phyloP scores from a whole-genome alignment of 2,888 invertebrate genomes.

The Rhagonycha lutea region DNA sequence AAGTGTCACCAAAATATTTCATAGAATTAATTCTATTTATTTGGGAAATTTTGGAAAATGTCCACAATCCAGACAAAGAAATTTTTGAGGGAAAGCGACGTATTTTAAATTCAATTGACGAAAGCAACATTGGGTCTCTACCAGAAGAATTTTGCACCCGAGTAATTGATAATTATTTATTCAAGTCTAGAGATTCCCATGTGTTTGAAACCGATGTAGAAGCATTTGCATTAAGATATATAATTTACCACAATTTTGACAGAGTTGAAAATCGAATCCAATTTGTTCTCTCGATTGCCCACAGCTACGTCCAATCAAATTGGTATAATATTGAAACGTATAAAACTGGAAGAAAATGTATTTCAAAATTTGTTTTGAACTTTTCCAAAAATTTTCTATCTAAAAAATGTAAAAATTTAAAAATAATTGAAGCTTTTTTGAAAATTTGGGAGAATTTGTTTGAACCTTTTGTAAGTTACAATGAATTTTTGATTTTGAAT shows the following conservation, averaged over 20 bases:
- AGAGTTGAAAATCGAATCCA: too few species aligned
- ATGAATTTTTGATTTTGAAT: background rate
- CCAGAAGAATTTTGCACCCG: background rate
- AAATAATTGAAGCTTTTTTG: too few species aligned
- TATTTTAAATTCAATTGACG: background rate
- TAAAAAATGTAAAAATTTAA: too few species aligned
- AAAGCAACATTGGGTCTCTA: background rate
- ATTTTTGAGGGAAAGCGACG: background rate
- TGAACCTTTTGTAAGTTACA: background rate
- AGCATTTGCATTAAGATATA: background rate
- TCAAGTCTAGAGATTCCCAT: background rate
- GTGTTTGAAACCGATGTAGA: background rate
- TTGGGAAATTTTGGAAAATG: background rate
- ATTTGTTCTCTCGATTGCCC: too few species aligned
- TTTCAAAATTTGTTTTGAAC: too few species aligned
- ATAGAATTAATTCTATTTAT: background rate
- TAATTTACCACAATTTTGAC: too few species aligned
- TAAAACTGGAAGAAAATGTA: too few species aligned
- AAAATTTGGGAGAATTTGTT: too few species aligned
- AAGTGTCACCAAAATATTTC: too few species aligned
- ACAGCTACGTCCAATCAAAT: too few species aligned
- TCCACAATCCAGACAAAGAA: background rate
- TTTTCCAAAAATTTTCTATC: too few species aligned
- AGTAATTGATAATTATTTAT: slow-evolving; percentile 3
- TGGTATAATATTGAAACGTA: too few species aligned